Base-by-base conservation (phyloP, 2,888 invertebrate genomes). In the Lasiommata megera region DNA sequence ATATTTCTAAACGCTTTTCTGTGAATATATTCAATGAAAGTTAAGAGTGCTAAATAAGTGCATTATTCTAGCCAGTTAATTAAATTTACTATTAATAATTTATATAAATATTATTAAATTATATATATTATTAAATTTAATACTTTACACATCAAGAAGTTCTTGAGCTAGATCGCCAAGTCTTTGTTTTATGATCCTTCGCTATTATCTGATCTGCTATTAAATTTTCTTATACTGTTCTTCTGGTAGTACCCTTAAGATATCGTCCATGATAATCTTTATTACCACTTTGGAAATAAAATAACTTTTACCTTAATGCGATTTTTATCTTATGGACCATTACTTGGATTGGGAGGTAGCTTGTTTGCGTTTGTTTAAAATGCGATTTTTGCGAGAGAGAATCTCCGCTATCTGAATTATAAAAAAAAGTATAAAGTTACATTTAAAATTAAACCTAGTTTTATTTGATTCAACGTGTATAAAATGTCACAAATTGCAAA, bases 201-300 rank as follows among this genome's bases (percentile, higher is more conserved):
- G 44, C 29, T 31, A 46, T 31, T 31, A 31, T 29, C 46, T 46
- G 44, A 31, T 29, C 31, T 46, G 44, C 5, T 29, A 44, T 46
- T 31, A 46, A 46, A 46, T 31, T 17, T 31, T 46, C 46, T 46
- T 29, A 31, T 46, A 46, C 16, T 16, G 31, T 16, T 46, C 46
- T 31, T 31, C 44, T 44, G 44, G 29, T 44, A 29, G 36, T 36
- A 36, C 1, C 9, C 28, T 9, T 12, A 14, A 16, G 31, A 46
- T 29, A 23, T 46, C 31, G 31, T 6, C 16, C 29, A 31, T 31
- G 16, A 46, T 46, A 31, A 46, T 46, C 46, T 31, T 46, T 46
- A 46, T 46, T 46, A 46, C 46, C 11, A 46, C 46, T 46, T 46
- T 16, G 16, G 46, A 46, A 46, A 46, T 46, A 46, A 46, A 46